Base-by-base conservation (phyloP, 2,888 invertebrate genomes). In the Drosophila mettleri region DNA sequence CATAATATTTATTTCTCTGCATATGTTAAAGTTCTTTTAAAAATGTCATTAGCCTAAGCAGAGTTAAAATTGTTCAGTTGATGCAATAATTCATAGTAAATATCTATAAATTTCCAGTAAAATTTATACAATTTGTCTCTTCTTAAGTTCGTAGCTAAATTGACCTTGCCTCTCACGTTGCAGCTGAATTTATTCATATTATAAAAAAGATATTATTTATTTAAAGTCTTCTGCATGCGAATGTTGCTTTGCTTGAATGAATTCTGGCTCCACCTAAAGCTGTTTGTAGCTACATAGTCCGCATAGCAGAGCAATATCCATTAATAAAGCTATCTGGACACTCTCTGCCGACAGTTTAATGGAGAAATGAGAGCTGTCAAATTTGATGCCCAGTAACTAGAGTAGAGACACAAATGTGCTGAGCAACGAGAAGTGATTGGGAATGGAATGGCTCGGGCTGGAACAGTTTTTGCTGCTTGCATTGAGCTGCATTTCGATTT, bases 401-500 rank as follows among this genome's bases (percentile, higher is more conserved):
- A 65, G 59, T 16, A 16, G 54, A 64, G 58, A 52, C 49, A 34
- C 33, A 61, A 63, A 67, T 78, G 45, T 49, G 49, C 41, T 63
- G 53, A 27, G 39, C 62, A 72, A 63, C 53, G 49, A 45, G 38
- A 27, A 55, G 39, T 16, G 20, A 43, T 45, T 61, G 51, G 39
- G 36, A n/a, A 41, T 49, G 31, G 14, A n/a, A n/a, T n/a, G n/a
- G n/a, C 27, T 20, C 4, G 43, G 16, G 45, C 22, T 36, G 22
- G 57, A 57, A 58, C 9, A 43, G 71, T 64, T 59, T 58, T 39
- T 14, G 39, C 58, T 55, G 54, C 49, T 34, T 69, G 78, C 59
- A 59, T 57, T 60, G 54, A 65, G 76, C 45, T 80, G 72, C 72
- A 71, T 60, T 63, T 63, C 55, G 52, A 58, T 59, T 38, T 49